Evolutionary conservation across 2,113 vertebrate species (phyloP).

Genomic region (Laterallus jamaicensis): DNA sequence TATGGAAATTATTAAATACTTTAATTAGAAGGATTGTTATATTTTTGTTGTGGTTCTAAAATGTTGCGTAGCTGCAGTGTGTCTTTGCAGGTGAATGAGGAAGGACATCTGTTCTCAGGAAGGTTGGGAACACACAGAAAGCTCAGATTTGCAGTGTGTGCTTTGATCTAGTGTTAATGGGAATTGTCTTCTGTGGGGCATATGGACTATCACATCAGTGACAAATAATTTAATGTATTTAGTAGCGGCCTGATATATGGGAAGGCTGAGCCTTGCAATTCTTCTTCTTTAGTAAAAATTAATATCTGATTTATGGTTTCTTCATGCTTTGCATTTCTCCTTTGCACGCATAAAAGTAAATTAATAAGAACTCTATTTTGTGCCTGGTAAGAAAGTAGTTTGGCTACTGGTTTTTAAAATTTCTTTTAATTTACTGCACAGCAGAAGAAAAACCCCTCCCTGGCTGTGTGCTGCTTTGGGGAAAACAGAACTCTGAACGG

Average conservation of each 20-base stretch:
- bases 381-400: neutral
- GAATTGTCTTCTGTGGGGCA: neutral
- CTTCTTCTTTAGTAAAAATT: neutral
- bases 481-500: neutral
- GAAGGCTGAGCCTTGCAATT: neutral
- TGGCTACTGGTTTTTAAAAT: neutral
- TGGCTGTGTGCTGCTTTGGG: neutral
- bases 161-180: conserved; percentile 1
- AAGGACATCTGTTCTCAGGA: neutral
- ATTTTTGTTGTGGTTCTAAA: neutral
- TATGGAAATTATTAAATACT: neutral
- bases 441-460: neutral
- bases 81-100: neutral
- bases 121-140: neutral
- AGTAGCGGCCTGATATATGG: neutral
- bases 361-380: neutral
- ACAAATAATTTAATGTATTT: neutral
- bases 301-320: neutral
- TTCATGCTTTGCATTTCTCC: neutral
- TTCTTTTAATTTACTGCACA: neutral
- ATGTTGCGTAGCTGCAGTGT: neutral
- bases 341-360: neutral
- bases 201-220: neutral
- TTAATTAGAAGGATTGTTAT: neutral
- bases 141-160: neutral